A percentile compares a stretch with the other conserved stretches of the same genome.
These are phyloP conservation scores for Cuniculus paca DNA, from an alignment of 2,797 vertebrate genomes.

Conservation along the genomic window DNA sequence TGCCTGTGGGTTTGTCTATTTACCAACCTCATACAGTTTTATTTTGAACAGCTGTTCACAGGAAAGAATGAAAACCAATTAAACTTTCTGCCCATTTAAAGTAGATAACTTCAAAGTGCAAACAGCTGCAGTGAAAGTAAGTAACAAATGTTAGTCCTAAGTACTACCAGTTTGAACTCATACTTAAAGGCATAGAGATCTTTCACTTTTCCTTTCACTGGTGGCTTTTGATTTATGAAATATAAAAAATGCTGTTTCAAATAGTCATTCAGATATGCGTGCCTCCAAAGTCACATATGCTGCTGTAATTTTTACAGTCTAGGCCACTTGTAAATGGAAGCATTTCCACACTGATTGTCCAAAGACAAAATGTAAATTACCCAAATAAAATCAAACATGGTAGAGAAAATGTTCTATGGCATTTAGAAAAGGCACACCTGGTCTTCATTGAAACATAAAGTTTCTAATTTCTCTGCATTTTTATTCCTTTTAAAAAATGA, in stretches of 20 bases:
- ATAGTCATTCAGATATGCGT: slow-evolving; percentile 31
- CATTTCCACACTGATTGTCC: slow-evolving; percentile 67
- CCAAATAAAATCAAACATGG: slow-evolving; percentile 54
- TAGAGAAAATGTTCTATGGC: slow-evolving; percentile 35
- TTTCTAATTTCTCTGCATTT: slow-evolving; percentile 15
- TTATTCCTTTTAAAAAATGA: neutral
- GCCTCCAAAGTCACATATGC: slow-evolving; percentile 5
- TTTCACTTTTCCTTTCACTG: neutral
- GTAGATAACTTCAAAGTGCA: slow-evolving; percentile 40
- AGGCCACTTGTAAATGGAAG: slow-evolving; percentile 63
- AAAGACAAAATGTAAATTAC: slow-evolving; percentile 76
- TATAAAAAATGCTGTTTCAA: slow-evolving; percentile 60
- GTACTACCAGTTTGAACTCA: neutral
- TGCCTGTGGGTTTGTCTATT: neutral
- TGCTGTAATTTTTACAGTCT: slow-evolving; percentile 57
- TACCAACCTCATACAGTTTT: neutral
- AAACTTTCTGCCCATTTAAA: slow-evolving; percentile 32
- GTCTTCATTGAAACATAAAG: slow-evolving; percentile 56
- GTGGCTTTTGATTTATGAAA: slow-evolving; percentile 49
- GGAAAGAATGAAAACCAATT: slow-evolving; percentile 47
- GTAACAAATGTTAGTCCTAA: neutral
- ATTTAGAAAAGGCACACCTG: slow-evolving; percentile 65
- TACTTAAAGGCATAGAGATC: neutral
- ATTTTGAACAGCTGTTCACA: slow-evolving; percentile 10
- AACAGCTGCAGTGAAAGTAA: slow-evolving; percentile 65